Evolutionary conservation across 2,797 vertebrate species (phyloP), one percentile per base, ranked within the genome.

Genomic region (Sebastes matsubarae): DNA sequence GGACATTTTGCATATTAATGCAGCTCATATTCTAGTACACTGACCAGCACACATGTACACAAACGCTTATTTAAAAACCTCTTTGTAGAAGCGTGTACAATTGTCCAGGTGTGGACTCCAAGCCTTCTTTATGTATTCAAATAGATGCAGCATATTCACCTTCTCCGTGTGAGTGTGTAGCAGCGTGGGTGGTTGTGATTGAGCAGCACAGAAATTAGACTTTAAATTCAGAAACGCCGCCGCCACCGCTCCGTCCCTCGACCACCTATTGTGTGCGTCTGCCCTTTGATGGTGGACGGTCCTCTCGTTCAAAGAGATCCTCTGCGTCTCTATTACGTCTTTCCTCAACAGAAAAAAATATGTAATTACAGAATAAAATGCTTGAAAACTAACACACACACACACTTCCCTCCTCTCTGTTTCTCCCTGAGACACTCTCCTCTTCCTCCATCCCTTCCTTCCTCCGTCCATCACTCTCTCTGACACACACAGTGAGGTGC

Each of bases 1-100:
- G 24, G 84, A 81, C 72, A 79, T 88, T 90, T 81, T 82, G 83
- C 84, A 90, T 89, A 87, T 92, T 87, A 92, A 92, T 92, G 42
- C 34, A 4, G 5, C n/a, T 79, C 34, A 30, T 75, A 72, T 77
- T 79, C 20, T n/a, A 38, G 5, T 52, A 71, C 32, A 38, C 60
- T 63, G 71, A 72, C 65, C 54, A 65, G 42, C 61, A 57, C 66
- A 70, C 68, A 58, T 64, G 16, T 22, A 22, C 34, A 68, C 58
- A 52, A 4, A 52, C 2, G 25, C 3, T n/a, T 11, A 36, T 63
- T 77, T 59, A 75, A 73, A 72, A 2, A 6, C 55, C 55, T 13
- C 52, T 85, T 86, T 83, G 68, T 68, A 59, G 54, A 54, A 6
- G 32, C 2, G 1, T 46, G 1, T 46, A 82, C 34, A 70, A 75